phyloP scores from a whole-genome alignment of 2,797 vertebrate genomes.

The Choloepus didactylus region DNA sequence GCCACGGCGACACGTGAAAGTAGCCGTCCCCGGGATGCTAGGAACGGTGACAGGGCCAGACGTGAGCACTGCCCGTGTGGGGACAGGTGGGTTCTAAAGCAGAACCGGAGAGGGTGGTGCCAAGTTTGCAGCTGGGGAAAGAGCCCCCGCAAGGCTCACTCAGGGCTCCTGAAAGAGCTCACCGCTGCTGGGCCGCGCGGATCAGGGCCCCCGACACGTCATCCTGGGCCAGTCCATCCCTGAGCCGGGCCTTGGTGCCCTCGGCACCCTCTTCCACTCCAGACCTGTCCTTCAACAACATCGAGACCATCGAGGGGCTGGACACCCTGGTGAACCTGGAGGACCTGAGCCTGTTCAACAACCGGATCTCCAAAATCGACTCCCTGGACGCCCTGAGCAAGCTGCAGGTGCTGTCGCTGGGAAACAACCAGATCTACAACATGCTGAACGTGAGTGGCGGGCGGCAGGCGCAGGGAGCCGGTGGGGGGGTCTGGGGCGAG shows the following conservation, averaged over 20 bases:
- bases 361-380: conserved; percentile 93
- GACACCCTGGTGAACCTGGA: conserved; percentile 92
- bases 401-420: conserved; percentile 92
- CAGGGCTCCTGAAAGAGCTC: not conserved
- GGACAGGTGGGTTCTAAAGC: not conserved
- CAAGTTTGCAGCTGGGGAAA: not conserved
- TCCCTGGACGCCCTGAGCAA: conserved; percentile 92
- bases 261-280: conserved; percentile 31
- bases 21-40: no score
- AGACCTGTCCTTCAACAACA: conserved; percentile 98
- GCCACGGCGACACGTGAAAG: no score
- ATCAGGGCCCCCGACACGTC: no score
- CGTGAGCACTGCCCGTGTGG: no score
- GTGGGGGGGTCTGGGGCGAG: not conserved
- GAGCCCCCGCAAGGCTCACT: not conserved
- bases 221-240: not conserved
- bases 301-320: conserved; percentile 94
- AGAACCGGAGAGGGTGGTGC: not conserved
- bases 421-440: conserved; percentile 91
- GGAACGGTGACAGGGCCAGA: no score
- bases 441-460: conserved; percentile 91
- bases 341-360: conserved; percentile 93
- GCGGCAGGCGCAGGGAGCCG: no score
- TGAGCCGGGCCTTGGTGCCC: not conserved
- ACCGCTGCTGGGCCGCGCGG: not conserved